A percentile compares a stretch with the other conserved stretches of the same genome.
These are phyloP conservation scores for Apotomis turbidana DNA, from an alignment of 2,888 invertebrate species.

Conservation along the genomic window DNA sequence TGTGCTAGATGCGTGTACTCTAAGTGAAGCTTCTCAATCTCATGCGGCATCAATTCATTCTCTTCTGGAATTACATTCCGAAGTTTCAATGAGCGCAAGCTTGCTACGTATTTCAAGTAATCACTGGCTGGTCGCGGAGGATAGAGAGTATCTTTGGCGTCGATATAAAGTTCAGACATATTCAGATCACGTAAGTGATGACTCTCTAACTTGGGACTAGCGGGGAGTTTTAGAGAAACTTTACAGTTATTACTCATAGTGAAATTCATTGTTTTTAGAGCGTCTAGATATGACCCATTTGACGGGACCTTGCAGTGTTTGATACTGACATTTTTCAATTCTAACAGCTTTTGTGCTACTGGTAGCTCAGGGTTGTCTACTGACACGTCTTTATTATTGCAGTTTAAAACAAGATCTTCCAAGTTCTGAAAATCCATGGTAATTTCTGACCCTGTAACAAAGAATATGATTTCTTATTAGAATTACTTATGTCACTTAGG, in stretches of 20 bases:
- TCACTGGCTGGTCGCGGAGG: neutral
- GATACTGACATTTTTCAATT: neutral
- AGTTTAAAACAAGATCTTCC: neutral
- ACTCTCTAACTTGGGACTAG: neutral
- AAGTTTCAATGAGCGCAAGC: neutral
- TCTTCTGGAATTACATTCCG: neutral
- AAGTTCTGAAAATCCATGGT: neutral
- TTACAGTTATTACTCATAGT: neutral
- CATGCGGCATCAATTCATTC: neutral
- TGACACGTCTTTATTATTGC: neutral
- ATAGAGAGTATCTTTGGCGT: fast-evolving
- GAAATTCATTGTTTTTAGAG: neutral
- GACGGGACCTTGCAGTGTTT: neutral
- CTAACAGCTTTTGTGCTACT: neutral
- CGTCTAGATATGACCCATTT: slow-evolving; percentile 7
- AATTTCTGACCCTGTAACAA: neutral
- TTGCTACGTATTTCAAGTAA: neutral
- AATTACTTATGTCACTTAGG: too few species aligned
- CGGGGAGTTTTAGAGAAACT: neutral
- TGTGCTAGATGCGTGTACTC: neutral
- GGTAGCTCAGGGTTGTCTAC: neutral
- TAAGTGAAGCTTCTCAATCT: neutral
- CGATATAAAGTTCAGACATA: neutral
- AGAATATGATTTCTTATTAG: neutral
- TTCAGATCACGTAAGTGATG: neutral